Conservation (phyloP, 1,140 invertebrate species). For the Drosophila mauritiana region DNA sequence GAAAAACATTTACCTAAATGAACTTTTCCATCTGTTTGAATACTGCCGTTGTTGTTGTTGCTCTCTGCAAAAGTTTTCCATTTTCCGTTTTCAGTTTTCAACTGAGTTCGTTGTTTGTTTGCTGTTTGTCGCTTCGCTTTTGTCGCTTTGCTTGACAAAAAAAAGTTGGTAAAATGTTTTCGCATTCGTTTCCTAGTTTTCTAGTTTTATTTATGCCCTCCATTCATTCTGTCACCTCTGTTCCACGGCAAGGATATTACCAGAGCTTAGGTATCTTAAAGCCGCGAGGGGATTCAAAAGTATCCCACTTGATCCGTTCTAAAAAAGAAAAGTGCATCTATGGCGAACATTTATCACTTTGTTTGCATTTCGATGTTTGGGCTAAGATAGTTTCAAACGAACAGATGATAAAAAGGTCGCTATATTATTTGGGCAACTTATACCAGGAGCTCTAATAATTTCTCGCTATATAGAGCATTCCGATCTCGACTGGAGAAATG, state of each 20-base stretch:
- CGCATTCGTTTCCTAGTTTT: constrained; percentile 62
- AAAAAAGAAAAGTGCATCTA: neutral
- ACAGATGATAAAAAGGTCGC: too few relatives aligned
- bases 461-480: neutral
- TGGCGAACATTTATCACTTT: too few relatives aligned
- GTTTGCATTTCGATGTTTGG: too few relatives aligned
- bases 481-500: neutral
- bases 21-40: constrained; percentile 64
- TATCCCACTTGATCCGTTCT: neutral
- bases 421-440: too few relatives aligned
- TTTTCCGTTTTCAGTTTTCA: constrained; percentile 49
- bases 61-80: constrained; percentile 47
- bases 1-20: constrained; percentile 79
- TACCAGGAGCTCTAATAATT: too few relatives aligned
- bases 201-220: constrained; percentile 45
- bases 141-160: constrained; percentile 19
- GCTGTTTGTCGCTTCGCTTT: constrained; percentile 44
- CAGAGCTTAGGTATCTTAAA: constrained; percentile 9
- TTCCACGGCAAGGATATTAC: constrained; percentile 16
- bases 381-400: too few relatives aligned
- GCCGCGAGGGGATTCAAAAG: neutral
- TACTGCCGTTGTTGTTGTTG: constrained; percentile 27
- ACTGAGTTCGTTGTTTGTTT: constrained; percentile 53
- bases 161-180: constrained; percentile 61
- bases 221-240: constrained; percentile 33